Evolutionary conservation across 1,140 invertebrate genomes (phyloP).

Genomic region (Drosophila tsacasi): DNA sequence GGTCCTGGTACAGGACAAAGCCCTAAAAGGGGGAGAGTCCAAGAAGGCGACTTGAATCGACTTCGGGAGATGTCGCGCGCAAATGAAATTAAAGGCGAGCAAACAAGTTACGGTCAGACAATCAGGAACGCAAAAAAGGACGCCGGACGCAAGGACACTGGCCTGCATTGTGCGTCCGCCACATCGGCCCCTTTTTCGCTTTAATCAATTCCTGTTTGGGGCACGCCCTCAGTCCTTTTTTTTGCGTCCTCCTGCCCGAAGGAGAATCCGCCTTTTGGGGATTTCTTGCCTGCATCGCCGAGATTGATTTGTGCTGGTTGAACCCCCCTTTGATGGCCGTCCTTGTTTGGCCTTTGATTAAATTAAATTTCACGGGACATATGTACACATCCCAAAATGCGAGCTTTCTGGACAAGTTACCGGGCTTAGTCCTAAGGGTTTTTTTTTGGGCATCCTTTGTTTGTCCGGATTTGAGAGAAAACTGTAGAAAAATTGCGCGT

Average conservation of each 20-base stretch:
- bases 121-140: slow-evolving; percentile 73
- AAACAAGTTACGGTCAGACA: slow-evolving; percentile 84
- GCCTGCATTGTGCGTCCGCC: slow-evolving; percentile 53
- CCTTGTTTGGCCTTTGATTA: slow-evolving; percentile 81
- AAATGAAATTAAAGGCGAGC: slow-evolving; percentile 85
- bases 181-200: slow-evolving; percentile 24
- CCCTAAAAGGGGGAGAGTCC: slow-evolving; percentile 11
- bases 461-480: slow-evolving; percentile 68
- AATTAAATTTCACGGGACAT: slow-evolving; percentile 84
- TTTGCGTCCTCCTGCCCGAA: slow-evolving; percentile 22
- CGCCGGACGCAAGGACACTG: slow-evolving; percentile 56
- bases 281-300: slow-evolving; percentile 36
- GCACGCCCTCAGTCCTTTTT: slow-evolving; percentile 48
- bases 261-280: slow-evolving; percentile 51
- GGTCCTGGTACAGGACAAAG: slow-evolving; percentile 37
- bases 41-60: slow-evolving; percentile 16
- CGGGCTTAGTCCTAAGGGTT: slow-evolving; percentile 8
- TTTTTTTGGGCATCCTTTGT: slow-evolving; percentile 31
- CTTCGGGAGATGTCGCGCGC: slow-evolving; percentile 39
- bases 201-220: slow-evolving; percentile 75
- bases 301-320: slow-evolving; percentile 56
- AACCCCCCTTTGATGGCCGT: slow-evolving; percentile 20
- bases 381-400: slow-evolving; percentile 70
- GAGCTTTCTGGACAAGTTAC: slow-evolving; percentile 33
- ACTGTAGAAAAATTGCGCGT: slow-evolving; percentile 77